These are phyloP conservation scores for Enteromius unitaeniatus DNA, from an alignment of 2,797 vertebrate genomes.

Conservation along the genomic window DNA sequence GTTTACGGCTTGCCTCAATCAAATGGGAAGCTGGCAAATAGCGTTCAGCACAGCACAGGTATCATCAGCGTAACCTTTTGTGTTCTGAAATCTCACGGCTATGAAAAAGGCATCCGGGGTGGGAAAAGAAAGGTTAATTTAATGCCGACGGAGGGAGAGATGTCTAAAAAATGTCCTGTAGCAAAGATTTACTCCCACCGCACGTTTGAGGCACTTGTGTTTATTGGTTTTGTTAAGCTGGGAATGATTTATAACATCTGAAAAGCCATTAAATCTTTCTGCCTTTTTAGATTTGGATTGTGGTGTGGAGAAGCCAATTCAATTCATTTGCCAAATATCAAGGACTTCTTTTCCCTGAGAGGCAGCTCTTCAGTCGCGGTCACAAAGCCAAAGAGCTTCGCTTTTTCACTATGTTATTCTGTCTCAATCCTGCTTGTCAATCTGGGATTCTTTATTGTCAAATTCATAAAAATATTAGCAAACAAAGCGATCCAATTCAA, in stretches of 20 bases:
- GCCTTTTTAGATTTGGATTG: conserved; percentile 53
- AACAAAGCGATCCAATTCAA: not conserved
- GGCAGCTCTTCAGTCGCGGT: conserved; percentile 40
- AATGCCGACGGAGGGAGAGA: conserved; percentile 41
- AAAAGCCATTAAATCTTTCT: conserved; percentile 62
- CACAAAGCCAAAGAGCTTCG: conserved; percentile 16
- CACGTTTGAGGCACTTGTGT: conserved; percentile 47
- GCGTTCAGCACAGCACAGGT: conserved; percentile 20
- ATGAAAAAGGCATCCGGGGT: conserved; percentile 30
- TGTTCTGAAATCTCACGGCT: conserved; percentile 32
- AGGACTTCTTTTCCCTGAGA: conserved; percentile 53
- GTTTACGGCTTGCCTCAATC: conserved; percentile 41
- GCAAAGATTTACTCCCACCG: conserved; percentile 42
- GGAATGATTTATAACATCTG: conserved; percentile 59
- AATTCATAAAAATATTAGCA: conserved; percentile 4
- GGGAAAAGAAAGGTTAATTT: conserved; percentile 57
- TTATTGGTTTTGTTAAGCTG: conserved; percentile 61
- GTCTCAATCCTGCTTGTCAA: not conserved
- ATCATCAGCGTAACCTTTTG: conserved; percentile 43
- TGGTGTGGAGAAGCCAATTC: conserved; percentile 52
- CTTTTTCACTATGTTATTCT: not conserved
- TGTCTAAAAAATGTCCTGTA: conserved; percentile 30
- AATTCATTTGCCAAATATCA: conserved; percentile 58
- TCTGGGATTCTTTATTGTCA: not conserved
- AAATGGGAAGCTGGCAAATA: conserved; percentile 39